Percentiles rank a stretch among this genome's conserved stretches.
Evolutionary conservation across 1,140 invertebrate genomes (phyloP).

Genomic region (Littorina saxatilis): DNA sequence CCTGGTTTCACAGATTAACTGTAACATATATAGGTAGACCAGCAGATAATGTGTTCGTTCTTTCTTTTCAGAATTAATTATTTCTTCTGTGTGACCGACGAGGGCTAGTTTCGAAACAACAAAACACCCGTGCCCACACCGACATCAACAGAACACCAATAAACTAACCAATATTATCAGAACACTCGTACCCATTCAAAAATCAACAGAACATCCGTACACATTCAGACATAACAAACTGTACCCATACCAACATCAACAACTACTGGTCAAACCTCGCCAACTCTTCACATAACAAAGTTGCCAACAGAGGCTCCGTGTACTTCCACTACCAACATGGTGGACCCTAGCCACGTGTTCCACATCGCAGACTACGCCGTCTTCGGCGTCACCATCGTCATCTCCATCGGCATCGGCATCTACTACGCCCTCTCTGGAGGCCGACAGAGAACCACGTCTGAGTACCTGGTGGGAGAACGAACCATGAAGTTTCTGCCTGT

Average conservation of each 20-base stretch:
- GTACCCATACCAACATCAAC: neutral
- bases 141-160: too few species aligned
- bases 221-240: slow-evolving; percentile 6
- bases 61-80: too few species aligned
- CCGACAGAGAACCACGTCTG: slow-evolving; percentile 88
- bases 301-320: too few species aligned
- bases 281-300: too few species aligned
- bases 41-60: too few species aligned
- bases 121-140: too few species aligned
- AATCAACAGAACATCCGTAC: slow-evolving; percentile 4
- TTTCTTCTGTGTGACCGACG: too few species aligned
- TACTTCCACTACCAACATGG: slow-evolving; percentile 18
- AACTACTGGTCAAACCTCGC: neutral
- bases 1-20: too few species aligned
- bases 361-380: slow-evolving; percentile 64
- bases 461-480: slow-evolving; percentile 85
- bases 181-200: neutral
- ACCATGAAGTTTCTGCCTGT: slow-evolving; percentile 64
- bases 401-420: slow-evolving; percentile 83
- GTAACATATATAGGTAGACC: too few species aligned
- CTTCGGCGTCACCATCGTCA: slow-evolving; percentile 59
- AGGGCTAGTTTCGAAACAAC: too few species aligned
- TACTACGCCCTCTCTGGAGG: slow-evolving; percentile 91
- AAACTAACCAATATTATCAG: neutral
- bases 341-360: slow-evolving; percentile 47